Conservation (phyloP, 1,140 invertebrate genomes). For the Apis laboriosa region DNA sequence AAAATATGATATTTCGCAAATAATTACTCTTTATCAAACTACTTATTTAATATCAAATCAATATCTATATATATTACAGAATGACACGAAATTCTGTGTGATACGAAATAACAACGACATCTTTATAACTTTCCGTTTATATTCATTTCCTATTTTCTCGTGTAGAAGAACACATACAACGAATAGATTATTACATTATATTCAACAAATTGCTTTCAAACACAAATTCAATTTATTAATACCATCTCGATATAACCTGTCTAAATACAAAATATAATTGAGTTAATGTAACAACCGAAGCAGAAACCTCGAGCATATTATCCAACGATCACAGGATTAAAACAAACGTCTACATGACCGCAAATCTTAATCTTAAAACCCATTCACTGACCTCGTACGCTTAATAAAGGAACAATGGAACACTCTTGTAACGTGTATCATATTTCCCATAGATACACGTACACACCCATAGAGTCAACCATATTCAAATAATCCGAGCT, state of each 20-base stretch:
- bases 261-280: not conserved
- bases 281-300: not conserved
- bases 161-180: not conserved
- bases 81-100: too few relatives aligned
- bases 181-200: not conserved
- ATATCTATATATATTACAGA: too few relatives aligned
- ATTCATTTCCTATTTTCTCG: not conserved
- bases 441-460: not conserved
- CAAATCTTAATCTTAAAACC: not conserved
- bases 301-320: not conserved
- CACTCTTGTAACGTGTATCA: conserved; percentile 43
- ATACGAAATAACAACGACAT: too few relatives aligned
- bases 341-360: conserved; percentile 35
- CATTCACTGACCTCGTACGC: not conserved
- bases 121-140: too few relatives aligned
- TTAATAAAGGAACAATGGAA: conserved; percentile 38
- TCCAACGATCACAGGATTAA: not conserved
- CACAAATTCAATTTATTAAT: not conserved
- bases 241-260: not conserved
- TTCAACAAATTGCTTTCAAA: not conserved
- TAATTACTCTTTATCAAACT: too few relatives aligned
- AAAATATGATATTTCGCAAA: too few relatives aligned
- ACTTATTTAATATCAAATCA: too few relatives aligned
- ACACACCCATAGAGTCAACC: too few relatives aligned
- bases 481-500: conserved; percentile 30